Evolutionary conservation across 2,797 vertebrate genomes (phyloP), one percentile per base, ranked within the genome.

Genomic region (Spatula clypeata): DNA sequence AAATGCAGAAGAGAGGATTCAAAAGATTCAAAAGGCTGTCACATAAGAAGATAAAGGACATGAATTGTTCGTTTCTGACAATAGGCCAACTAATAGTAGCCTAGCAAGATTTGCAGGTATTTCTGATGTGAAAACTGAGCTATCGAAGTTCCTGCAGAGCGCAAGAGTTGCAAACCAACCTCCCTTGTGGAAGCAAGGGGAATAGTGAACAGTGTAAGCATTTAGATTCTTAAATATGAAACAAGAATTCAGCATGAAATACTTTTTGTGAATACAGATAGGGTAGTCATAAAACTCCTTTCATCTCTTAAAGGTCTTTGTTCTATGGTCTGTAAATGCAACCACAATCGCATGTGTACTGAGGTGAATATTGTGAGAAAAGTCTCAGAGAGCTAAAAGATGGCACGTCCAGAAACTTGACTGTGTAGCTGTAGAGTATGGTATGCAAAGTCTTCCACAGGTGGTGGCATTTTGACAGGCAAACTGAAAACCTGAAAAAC

Each of bases 31-130:
- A 94, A 96, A 85, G 85, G 21, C 75, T 94, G 85, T 89, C 93
- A 94, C 67, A 85, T 85, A 60, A 85, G 81, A 97, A 93, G 71
- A 94, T 91, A 91, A 97, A 94, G 89, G 79, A 87, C 77, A 87
- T 61, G 79, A 94, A 94, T 90, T 83, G 49, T 54, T 96, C 13
- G 0, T 94, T 92, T 91, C 74, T 94, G 87, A 94, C 87, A 96
- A 94, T 21, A 94, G 71, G 75, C 53, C 66, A 93, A 95, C 84
- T 91, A 91, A 87, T 95, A 94, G 84, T 60, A 83, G 67, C 72
- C 84, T 92, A 71, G 89, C 32, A 82, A 42, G 87, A 70, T 94
- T 90, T 89, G 21, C 64, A 89, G 87, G 64, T 42, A 66, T 92
- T 95, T 91, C 84, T 92, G 75, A 95, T 71, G 75, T 91, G 67